A percentile compares a stretch with the other conserved stretches of the same genome.
phyloP scores from a whole-genome alignment of 2,113 vertebrate species.

The Tylochromis polylepis region DNA sequence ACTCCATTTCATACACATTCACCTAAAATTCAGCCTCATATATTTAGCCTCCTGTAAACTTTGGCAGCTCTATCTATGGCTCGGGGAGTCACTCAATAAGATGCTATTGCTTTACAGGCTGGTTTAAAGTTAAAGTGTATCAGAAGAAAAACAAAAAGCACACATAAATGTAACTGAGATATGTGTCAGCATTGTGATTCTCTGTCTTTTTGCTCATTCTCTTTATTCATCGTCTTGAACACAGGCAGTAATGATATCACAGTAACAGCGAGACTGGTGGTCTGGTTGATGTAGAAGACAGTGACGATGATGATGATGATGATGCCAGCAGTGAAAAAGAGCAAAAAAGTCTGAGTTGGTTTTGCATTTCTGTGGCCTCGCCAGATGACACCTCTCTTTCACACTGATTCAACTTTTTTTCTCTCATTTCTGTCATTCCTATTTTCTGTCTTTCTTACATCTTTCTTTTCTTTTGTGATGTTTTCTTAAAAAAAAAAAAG shows the following conservation, averaged over 20 bases:
- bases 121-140: not conserved
- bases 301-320: not conserved
- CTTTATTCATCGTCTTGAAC: constrained; percentile 73
- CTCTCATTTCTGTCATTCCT: constrained; percentile 46
- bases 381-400: constrained; percentile 28
- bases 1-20: not conserved
- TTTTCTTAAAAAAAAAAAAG: constrained; percentile 43
- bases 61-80: not conserved
- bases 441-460: constrained; percentile 54
- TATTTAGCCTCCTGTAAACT: not conserved
- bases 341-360: constrained; percentile 17
- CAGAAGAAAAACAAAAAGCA: not conserved
- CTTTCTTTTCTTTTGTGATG: constrained; percentile 45
- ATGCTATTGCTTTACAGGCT: not conserved
- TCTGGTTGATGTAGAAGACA: constrained; percentile 45
- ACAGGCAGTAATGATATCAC: constrained; percentile 65
- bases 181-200: constrained; percentile 22
- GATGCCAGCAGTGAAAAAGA: constrained; percentile 50
- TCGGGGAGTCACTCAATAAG: not conserved
- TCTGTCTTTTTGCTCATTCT: constrained; percentile 59
- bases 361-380: constrained; percentile 28
- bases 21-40: not conserved
- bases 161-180: constrained; percentile 19
- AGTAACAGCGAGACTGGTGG: constrained; percentile 51
- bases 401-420: constrained; percentile 26